A percentile compares a stretch with the other conserved stretches of the same genome.
Conservation (phyloP, 2,888 invertebrate species). For the Himalopsyche anomala region DNA sequence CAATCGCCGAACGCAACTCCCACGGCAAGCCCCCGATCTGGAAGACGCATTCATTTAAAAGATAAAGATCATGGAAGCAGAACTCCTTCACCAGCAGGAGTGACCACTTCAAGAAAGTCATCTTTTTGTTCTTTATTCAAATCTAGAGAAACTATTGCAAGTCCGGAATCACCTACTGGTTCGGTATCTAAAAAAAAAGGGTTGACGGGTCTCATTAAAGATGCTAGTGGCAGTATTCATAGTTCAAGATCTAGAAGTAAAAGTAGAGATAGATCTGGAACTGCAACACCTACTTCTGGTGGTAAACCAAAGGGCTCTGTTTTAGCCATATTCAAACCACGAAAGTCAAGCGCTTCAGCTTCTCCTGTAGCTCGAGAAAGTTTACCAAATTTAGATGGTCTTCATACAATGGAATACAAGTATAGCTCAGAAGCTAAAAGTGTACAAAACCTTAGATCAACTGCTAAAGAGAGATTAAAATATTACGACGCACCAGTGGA, state of each 20-base stretch:
- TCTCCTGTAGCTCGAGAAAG: constrained; percentile 69
- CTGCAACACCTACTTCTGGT: constrained; percentile 77
- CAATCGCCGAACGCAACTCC: constrained; percentile 67
- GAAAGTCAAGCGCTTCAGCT: constrained; percentile 72
- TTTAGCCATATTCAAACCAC: constrained; percentile 81
- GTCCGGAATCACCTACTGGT: constrained; percentile 79
- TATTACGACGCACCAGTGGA: constrained; percentile 82
- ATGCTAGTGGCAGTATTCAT: constrained; percentile 66
- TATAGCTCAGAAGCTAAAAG: constrained; percentile 67
- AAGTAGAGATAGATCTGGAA: constrained; percentile 73
- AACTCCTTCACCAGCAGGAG: constrained; percentile 83
- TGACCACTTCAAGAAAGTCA: constrained; percentile 84
- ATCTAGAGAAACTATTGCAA: constrained; percentile 81
- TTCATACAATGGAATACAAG: constrained; percentile 73
- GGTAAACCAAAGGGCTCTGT: constrained; percentile 81
- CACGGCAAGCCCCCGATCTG: constrained; percentile 74
- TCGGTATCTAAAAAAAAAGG: constrained; percentile 68
- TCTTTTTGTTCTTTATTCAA: constrained; percentile 89
- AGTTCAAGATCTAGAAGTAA: constrained; percentile 80
- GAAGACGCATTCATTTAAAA: constrained; percentile 66
- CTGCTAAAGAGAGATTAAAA: constrained; percentile 69
- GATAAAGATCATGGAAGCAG: constrained; percentile 70
- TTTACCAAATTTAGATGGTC: constrained; percentile 69
- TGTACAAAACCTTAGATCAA: constrained; percentile 69
- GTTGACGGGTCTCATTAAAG: constrained; percentile 66